Evolutionary conservation across 2,888 invertebrate species (phyloP).

Genomic region (Ormyrus labotus): DNA sequence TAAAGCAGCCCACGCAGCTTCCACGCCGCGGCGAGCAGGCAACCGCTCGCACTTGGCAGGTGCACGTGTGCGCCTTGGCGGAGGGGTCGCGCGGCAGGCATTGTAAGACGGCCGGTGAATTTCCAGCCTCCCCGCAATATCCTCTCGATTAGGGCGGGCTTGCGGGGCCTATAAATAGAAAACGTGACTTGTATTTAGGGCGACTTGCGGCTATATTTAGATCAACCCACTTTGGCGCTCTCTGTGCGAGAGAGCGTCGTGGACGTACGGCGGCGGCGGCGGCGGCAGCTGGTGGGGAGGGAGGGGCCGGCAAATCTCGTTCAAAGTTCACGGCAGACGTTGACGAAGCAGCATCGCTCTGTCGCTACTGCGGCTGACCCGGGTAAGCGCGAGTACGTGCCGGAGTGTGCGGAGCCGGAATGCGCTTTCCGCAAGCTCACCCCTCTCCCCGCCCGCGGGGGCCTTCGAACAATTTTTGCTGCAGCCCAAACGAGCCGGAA

Average conservation of each 20-base stretch:
- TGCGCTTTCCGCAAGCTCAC: no score
- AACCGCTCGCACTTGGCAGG: no score
- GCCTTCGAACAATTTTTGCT: no score
- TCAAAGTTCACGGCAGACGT: slow-evolving; percentile 36
- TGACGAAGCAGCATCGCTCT: neutral
- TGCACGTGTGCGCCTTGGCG: no score
- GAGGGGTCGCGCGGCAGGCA: no score
- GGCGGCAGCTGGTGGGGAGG: neutral
- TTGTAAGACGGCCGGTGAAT: no score
- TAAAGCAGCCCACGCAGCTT: no score
- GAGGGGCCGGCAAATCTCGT: neutral
- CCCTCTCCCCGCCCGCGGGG: no score
- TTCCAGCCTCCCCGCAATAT: neutral
- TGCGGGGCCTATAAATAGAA: slow-evolving; percentile 52
- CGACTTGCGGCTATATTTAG: slow-evolving; percentile 54
- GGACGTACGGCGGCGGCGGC: neutral
- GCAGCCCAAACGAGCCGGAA: no score
- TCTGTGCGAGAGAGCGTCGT: neutral
- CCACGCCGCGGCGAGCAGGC: no score
- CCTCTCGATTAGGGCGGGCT: slow-evolving; percentile 26
- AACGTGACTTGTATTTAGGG: slow-evolving; percentile 55
- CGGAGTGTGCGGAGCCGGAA: neutral
- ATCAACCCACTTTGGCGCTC: slow-evolving; percentile 50
- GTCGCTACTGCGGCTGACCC: neutral
- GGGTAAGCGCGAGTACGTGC: slow-evolving; percentile 10